These are phyloP conservation scores for Botia almorhae DNA, from an alignment of 2,797 vertebrate species.

Conservation along the genomic window DNA sequence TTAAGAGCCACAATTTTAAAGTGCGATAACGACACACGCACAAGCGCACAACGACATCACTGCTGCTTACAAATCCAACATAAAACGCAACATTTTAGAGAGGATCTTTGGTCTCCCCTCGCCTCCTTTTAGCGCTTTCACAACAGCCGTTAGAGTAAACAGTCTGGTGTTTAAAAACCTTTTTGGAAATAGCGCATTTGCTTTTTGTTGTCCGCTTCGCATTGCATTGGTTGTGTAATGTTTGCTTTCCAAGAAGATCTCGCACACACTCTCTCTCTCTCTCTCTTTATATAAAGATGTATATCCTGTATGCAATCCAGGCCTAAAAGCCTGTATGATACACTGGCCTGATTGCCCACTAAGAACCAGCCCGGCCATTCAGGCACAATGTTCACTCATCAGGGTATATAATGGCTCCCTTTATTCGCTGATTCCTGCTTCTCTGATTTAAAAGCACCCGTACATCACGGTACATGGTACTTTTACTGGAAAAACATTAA, in stretches of 20 bases:
- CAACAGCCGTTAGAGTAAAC: background rate
- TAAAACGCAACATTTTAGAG: no score
- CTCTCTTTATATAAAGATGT: background rate
- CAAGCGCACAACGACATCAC: no score
- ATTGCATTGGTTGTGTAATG: background rate
- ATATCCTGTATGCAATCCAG: background rate
- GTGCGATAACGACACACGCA: no score
- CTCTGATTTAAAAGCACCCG: background rate
- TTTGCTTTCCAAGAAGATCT: background rate
- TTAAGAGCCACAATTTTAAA: no score
- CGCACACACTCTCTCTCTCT: no score
- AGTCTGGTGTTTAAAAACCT: background rate
- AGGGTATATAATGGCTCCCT: slow-evolving; percentile 2
- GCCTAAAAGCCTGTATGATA: background rate
- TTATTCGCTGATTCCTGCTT: slow-evolving; percentile 8
- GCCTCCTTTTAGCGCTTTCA: background rate
- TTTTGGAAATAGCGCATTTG: background rate
- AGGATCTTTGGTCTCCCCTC: background rate
- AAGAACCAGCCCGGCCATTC: background rate
- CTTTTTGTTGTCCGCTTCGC: no score
- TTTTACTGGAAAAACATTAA: background rate
- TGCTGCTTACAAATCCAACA: background rate
- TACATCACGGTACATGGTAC: background rate
- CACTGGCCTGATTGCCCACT: slow-evolving; percentile 13
- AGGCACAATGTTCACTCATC: slow-evolving; percentile 36